Percentiles rank a stretch among this genome's conserved stretches.
Evolutionary conservation across 2,113 vertebrate species (phyloP).

Genomic region (Narcine bancroftii): DNA sequence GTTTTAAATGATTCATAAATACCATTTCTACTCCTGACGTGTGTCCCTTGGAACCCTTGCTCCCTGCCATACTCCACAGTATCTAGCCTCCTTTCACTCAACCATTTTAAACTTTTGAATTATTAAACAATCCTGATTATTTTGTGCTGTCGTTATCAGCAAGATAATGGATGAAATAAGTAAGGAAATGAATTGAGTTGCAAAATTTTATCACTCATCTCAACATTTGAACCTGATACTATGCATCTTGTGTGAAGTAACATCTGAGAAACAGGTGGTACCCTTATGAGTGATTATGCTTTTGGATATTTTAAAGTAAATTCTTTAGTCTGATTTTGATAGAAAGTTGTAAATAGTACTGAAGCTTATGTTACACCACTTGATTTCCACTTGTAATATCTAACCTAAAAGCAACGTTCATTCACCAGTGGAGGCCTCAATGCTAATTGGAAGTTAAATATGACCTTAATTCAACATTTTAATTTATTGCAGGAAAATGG

Average conservation of each 20-base stretch:
- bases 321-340: background rate
- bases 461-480: background rate
- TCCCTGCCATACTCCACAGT: no score
- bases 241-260: background rate
- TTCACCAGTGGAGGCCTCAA: background rate
- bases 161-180: background rate
- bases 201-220: background rate
- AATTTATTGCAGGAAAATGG: background rate
- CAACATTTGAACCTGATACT: background rate
- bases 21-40: background rate
- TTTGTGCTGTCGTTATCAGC: constrained; percentile 15
- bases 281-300: background rate
- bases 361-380: background rate
- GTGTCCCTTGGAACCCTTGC: background rate
- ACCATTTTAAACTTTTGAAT: background rate
- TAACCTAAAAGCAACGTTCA: background rate
- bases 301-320: background rate
- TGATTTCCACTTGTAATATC: background rate
- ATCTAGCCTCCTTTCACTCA: background rate
- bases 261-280: background rate
- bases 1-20: background rate
- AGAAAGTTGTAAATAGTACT: background rate
- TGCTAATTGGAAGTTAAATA: background rate
- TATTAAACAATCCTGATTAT: background rate
- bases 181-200: background rate